Base-by-base conservation (phyloP, 2,797 vertebrate species). In the Hypotaenidia okinawae region DNA sequence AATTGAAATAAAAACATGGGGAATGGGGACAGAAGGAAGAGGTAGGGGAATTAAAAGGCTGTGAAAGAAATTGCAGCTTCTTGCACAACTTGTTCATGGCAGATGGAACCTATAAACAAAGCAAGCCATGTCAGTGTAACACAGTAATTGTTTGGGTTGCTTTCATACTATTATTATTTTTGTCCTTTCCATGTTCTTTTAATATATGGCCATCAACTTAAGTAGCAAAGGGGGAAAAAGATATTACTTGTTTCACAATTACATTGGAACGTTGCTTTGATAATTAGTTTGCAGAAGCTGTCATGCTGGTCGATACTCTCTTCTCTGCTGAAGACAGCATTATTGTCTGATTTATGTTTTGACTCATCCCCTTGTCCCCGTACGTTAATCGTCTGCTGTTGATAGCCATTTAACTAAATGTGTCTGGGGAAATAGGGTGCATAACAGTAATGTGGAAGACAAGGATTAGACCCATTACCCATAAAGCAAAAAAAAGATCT, bases 261-360 rank as follows among this genome's bases (percentile, higher is more conserved):
- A 94, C 84, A 74, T 30, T 49, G 66, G 83, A 95, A 95, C 88
- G 79, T 78, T 94, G 75, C 54, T 93, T 92, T 95, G 89, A 95
- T 97, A 97, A 97, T 97, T 97, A 97, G 94, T 96, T 96, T 94
- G 82, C 95, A 96, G 78, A 95, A 83, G 52, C 73, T 95, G 87
- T 96, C 93, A 93, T 24, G 27, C 54, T 84, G 81, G 95, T 98
- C 97, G 61, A 97, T 97, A 96, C 17, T 45, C 73, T 90, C 72
- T 86, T 85, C 95, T 84, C 79, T 95, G 95, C 95, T 96, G 93
- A 97, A 96, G 91, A 89, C 95, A 95, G 90, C 66, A 73, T 95
- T 96, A 96, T 90, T 95, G 87, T 78, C 92, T 97, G 93, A 97
- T 97, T 97, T 97, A 97, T 96, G 84, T 94, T 97, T 97, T 94